Base-by-base conservation (phyloP, 1,140 invertebrate species). In the Cydia pomonella region DNA sequence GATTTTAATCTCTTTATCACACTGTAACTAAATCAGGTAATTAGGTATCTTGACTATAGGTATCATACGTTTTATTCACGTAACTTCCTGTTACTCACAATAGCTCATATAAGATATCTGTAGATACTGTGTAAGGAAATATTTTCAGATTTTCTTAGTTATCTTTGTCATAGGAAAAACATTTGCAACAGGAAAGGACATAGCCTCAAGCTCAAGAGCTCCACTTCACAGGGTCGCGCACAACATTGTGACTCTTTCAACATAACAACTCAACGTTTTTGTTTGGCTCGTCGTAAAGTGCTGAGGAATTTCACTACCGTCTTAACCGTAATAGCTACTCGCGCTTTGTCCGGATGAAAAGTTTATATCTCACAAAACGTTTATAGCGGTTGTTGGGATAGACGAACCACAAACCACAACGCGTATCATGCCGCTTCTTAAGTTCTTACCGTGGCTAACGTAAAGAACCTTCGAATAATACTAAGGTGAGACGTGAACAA, bases 401-500 rank as follows among this genome's bases (percentile, higher is more conserved):
- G 16, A 16, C 64, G 29, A 21, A 21, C 63, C 63, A 29, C 64
- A 69, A 69, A 69, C 33, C 64, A 59, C 53, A 59, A 59, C 53
- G 21, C 4, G 64, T 41, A 66, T 66, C 63, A 66, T 66, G 63
- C 25, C 62, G 25, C 25, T 6, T 66, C 63, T n/a, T n/a, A n/a
- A n/a, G n/a, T n/a, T n/a, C n/a, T 21, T 25, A 29, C 25, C 62
- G 29, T 7, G 27, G 27, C 33, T 21, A 29, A 69, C 64, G n/a
- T 41, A 69, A 69, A 66, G 7, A 33, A 38, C 64, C 64, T 69
- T 69, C 29, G 16, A 69, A 69, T 66, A 66, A 66, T 69, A 18
- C n/a, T 69, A 18, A 69, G 27, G 64, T 18, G 29, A 69, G 64
- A 18, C 64, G 29, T 33, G 29, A 69, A 69, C 63, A n/a, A 29